A percentile compares a stretch with the other conserved stretches of the same genome.
These are phyloP conservation scores for Meandrina meandrites DNA, from an alignment of 92 coral and sea anemone genomes.

Conservation along the genomic window DNA sequence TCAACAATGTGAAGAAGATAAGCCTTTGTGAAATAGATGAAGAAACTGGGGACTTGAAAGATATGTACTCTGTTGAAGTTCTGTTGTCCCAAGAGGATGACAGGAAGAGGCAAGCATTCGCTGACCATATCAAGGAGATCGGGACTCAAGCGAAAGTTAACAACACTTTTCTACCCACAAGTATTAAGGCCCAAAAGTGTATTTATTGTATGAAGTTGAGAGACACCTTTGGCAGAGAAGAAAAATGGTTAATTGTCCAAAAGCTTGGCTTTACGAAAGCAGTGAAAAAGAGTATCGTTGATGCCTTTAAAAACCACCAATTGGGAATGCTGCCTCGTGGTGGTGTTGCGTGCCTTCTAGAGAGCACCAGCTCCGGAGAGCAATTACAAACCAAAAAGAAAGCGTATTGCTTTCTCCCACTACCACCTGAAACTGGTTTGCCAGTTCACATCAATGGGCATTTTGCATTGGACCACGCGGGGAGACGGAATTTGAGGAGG, in stretches of 20 bases:
- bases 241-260: conserved; percentile 68
- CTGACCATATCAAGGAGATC: conserved; percentile 23
- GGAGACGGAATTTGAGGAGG: conserved; percentile 65
- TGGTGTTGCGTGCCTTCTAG: conserved; percentile 65
- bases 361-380: background rate
- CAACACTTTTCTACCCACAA: background rate
- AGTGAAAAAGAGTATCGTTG: background rate
- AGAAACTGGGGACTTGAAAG: conserved; percentile 26
- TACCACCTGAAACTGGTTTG: conserved; percentile 65
- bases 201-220: conserved; percentile 33
- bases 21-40: conserved; percentile 59
- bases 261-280: conserved; percentile 58
- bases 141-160: background rate
- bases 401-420: conserved; percentile 69
- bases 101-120: conserved; percentile 44
- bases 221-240: conserved; percentile 50
- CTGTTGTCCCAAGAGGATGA: conserved; percentile 50
- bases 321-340: conserved; percentile 80
- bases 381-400: conserved; percentile 29
- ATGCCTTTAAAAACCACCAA: conserved; percentile 38
- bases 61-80: conserved; percentile 51
- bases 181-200: conserved; percentile 35
- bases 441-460: conserved; percentile 86
- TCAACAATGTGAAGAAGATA: conserved; percentile 75
- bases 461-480: conserved; percentile 72